A percentile compares a stretch with the other conserved stretches of the same genome.
These are phyloP conservation scores for Cottoperca gobio DNA, from an alignment of 2,797 vertebrate species.

Conservation along the genomic window DNA sequence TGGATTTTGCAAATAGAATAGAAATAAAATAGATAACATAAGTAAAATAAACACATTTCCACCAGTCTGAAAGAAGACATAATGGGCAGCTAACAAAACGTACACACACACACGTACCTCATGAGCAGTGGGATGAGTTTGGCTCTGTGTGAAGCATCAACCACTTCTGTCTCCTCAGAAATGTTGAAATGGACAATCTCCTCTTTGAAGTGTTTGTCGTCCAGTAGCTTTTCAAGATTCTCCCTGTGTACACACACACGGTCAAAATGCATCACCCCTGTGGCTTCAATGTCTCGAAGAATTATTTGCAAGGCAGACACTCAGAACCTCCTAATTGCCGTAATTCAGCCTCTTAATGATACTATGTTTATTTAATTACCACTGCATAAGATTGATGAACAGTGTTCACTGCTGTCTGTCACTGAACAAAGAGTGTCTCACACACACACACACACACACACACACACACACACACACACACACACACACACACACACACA, in stretches of 20 bases:
- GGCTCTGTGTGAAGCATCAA: conserved; percentile 89
- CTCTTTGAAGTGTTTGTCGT: conserved; percentile 96
- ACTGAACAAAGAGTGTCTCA: conserved; percentile 46
- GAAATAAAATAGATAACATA: too few species aligned
- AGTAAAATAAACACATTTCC: too few species aligned
- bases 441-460: too few species aligned
- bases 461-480: too few species aligned
- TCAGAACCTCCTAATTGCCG: not conserved
- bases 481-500: too few species aligned
- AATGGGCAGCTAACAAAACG: too few species aligned
- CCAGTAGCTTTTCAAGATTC: conserved; percentile 92
- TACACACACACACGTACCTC: conserved; percentile 84
- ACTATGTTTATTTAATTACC: not conserved
- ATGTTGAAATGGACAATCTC: conserved; percentile 97
- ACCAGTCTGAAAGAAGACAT: too few species aligned
- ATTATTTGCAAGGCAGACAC: not conserved
- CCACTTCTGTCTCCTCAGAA: conserved; percentile 90
- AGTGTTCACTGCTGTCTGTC: not conserved
- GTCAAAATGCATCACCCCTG: conserved; percentile 3
- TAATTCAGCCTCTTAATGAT: not conserved
- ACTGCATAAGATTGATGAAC: too few species aligned
- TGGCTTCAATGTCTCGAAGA: not conserved
- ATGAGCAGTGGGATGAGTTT: conserved; percentile 93
- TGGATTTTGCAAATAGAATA: too few species aligned
- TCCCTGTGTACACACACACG: conserved; percentile 83